Evolutionary conservation across 1,140 invertebrate species (phyloP), one percentile per base, ranked within the genome.

Genomic region (Drosophila triauraria): DNA sequence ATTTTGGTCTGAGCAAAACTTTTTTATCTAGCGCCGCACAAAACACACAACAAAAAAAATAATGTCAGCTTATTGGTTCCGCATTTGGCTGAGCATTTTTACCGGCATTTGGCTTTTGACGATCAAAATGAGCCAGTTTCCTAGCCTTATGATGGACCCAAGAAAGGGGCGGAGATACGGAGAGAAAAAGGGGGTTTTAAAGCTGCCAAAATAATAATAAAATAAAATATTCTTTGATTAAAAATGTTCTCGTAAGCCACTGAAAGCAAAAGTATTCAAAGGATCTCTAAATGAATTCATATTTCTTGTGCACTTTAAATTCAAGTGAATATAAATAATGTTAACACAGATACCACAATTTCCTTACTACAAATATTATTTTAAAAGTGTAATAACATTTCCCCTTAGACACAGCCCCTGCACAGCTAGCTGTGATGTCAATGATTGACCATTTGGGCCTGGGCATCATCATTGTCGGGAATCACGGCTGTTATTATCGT

Each of bases 401-500:
- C 35, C 61, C 65, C 20, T 32, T n/a, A 5, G 4, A 5, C 4
- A 12, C n/a, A 15, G 40, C 63, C 62, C 48, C 47, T 53, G 67
- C 20, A 9, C 10, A 13, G 12, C n/a, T 4, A 27, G 17, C 54
- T 48, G 43, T 38, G 68, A 72, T 72, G 69, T 60, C 69, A 60
- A 72, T 72, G 69, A 60, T 72, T 72, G 38, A 69, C 68, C 68
- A 54, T 58, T 70, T 46, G 27, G 20, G 64, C 20, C 40, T 17
- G 27, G 44, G 38, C 50, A 62, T 44, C 53, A 59, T 54, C 61
- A 40, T 56, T 56, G 59, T 63, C 42, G 44, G 57, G 76, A 76
- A 80, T 80, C 72, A 59, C 60, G 56, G 47, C 67, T 71, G 68
- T 60, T 74, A 78, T 85, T 85, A 85, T 72, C 74, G 79, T 82